These are phyloP conservation scores for Choristoneura rosaceana DNA, from an alignment of 2,888 invertebrate species.

Conservation along the genomic window DNA sequence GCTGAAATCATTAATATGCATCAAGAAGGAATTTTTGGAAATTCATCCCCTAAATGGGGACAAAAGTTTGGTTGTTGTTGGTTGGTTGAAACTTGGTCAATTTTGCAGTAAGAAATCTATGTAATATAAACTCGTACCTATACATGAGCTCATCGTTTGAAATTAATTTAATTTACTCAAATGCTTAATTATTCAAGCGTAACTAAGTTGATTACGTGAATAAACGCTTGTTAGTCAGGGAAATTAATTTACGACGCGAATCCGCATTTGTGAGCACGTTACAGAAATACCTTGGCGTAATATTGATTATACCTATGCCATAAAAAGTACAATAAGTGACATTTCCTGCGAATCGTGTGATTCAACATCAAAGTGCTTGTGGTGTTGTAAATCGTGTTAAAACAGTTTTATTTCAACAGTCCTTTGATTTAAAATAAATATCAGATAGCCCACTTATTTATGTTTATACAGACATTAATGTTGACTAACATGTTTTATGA, in stretches of 20 bases:
- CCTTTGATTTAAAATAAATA: constrained; percentile 21
- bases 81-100: no score
- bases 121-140: no score
- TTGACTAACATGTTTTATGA: neutral
- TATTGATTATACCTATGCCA: constrained; percentile 20
- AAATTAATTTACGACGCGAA: constrained; percentile 10
- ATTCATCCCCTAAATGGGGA: no score
- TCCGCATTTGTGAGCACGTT: constrained; percentile 14
- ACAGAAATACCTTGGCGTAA: constrained; percentile 15
- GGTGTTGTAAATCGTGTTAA: constrained; percentile 28
- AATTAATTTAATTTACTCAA: no score
- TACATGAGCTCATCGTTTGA: no score
- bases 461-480: constrained; percentile 2
- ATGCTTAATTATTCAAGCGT: no score
- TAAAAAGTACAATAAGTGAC: constrained; percentile 30
- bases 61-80: no score
- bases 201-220: no score
- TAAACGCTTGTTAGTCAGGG: neutral
- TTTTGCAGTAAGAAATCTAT: no score
- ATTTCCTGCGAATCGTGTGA: constrained; percentile 33
- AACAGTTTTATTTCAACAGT: constrained; percentile 29
- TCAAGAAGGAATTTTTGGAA: no score
- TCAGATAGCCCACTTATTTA: neutral
- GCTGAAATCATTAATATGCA: no score
- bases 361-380: constrained; percentile 33